Base-by-base conservation (phyloP, 2,797 vertebrate genomes). In the Phataginus tetradactyla region DNA sequence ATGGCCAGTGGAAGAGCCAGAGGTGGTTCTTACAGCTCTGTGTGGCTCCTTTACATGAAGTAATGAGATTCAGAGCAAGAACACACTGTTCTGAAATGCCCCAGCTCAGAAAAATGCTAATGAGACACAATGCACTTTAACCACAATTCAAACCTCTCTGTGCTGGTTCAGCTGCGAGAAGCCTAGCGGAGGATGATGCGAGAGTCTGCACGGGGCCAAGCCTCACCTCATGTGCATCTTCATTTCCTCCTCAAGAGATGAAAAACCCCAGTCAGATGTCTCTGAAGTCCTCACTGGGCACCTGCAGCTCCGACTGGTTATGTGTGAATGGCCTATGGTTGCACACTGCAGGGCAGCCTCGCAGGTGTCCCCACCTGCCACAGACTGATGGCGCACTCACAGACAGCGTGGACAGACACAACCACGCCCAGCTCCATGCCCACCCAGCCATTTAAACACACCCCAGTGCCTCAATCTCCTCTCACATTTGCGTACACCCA, bases 181-280 rank as follows among this genome's bases (percentile, higher is more conserved):
- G 88, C 86, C 78, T 87, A 86, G 84, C 5, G 37, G 89, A 37
- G 89, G 94, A 55, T 7, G 64, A 89, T 49, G 49, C 5, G 72
- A 69, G 68, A 78, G 37, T 74, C 90, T 96, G 81, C 91, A 80
- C 42, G 74, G 55, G 23, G 55, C 86, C 85, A 4, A 29, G 66
- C 59, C 79, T 63, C 61, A 3, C 93, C 68, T 84, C 61, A 4
- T 93, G 78, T 61, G 79, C n/a, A 78, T 92, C 97, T 88, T 88
- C 95, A 89, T 97, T 96, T 97, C 97, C 97, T 97, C 95, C 79
- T 89, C 74, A 61, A 49, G 90, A 97, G 79, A 86, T 55, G 7
- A 45, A 91, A 77, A n/a, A 37, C 51, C 96, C 95, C 8, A 37
- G 12, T 12, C 1, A 59, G 87, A 74, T 53, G 12, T 72, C 84